Conservation (phyloP, 2,113 vertebrate species). For the Grus americana region DNA sequence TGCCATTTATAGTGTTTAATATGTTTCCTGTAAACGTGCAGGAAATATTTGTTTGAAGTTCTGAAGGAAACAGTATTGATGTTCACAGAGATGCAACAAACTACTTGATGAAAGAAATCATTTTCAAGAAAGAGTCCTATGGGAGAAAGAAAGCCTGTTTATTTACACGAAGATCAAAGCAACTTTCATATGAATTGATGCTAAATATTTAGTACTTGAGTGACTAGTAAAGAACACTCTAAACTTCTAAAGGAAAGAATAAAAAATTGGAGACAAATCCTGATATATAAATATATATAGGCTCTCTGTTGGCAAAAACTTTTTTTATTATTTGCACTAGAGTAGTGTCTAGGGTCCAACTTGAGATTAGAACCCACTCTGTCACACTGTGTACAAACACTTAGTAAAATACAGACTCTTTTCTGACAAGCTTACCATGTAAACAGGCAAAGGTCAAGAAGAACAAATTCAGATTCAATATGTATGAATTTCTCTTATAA, state of each 20-base stretch:
- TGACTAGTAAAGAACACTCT: conserved; percentile 60
- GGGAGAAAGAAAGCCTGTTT: conserved; percentile 71
- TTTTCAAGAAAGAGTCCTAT: conserved; percentile 65
- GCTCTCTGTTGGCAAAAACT: not conserved
- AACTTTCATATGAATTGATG: conserved; percentile 63
- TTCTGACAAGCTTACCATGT: not conserved
- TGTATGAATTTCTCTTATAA: not conserved
- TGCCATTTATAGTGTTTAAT: conserved; percentile 68
- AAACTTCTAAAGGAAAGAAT: conserved; percentile 49
- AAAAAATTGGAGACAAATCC: not conserved
- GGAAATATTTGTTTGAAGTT: conserved; percentile 77
- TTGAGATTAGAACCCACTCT: not conserved
- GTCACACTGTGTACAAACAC: not conserved
- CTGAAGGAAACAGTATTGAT: conserved; percentile 72
- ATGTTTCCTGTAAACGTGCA: conserved; percentile 73
- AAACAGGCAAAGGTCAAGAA: not conserved
- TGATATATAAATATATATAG: not conserved
- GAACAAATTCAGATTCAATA: not conserved
- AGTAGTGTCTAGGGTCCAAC: not conserved
- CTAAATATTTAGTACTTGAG: conserved; percentile 57
- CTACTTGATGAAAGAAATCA: conserved; percentile 77
- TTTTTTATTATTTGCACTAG: not conserved
- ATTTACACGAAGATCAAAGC: conserved; percentile 77
- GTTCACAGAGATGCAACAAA: conserved; percentile 71
- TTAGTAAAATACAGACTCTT: not conserved